Evolutionary conservation across 2,888 invertebrate species (phyloP).

Genomic region (Anticlea derivata): DNA sequence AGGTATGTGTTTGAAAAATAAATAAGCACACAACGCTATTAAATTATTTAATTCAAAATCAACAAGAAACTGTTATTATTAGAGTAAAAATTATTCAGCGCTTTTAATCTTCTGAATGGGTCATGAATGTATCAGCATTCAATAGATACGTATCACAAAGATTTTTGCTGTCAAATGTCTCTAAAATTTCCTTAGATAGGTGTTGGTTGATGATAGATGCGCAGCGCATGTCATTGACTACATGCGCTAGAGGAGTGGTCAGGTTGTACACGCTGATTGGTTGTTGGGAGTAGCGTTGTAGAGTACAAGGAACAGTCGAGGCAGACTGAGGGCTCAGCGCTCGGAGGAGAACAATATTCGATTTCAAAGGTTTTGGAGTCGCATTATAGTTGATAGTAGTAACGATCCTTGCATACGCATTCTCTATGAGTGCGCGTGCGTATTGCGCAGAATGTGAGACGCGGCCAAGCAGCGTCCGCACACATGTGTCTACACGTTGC

Average conservation of each 20-base stretch:
- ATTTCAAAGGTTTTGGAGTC: conserved; percentile 38
- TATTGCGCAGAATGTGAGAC: conserved; percentile 60
- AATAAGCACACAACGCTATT: too few species aligned
- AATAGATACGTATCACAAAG: conserved; percentile 53
- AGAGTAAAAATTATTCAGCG: too few species aligned
- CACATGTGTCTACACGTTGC: conserved; percentile 45
- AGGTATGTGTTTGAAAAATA: too few species aligned
- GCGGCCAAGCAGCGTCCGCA: conserved; percentile 48
- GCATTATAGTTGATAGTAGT: conserved; percentile 35
- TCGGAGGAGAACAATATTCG: conserved; percentile 46
- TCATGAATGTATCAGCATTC: conserved; percentile 45
- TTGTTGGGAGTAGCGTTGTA: conserved; percentile 39
- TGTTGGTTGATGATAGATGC: conserved; percentile 52
- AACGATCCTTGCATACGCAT: conserved; percentile 44
- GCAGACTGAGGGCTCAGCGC: conserved; percentile 28
- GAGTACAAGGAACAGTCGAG: conserved; percentile 12
- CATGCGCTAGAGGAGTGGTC: conserved; percentile 17
- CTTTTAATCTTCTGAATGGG: too few species aligned
- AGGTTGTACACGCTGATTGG: conserved; percentile 45
- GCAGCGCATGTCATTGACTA: conserved; percentile 29
- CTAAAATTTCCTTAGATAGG: conserved; percentile 43
- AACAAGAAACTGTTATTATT: too few species aligned
- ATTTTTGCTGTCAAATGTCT: conserved; percentile 48
- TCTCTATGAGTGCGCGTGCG: conserved; percentile 47
- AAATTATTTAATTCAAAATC: too few species aligned